Conservation (phyloP, 2,797 vertebrate species). For the Phataginus tricuspis region DNA sequence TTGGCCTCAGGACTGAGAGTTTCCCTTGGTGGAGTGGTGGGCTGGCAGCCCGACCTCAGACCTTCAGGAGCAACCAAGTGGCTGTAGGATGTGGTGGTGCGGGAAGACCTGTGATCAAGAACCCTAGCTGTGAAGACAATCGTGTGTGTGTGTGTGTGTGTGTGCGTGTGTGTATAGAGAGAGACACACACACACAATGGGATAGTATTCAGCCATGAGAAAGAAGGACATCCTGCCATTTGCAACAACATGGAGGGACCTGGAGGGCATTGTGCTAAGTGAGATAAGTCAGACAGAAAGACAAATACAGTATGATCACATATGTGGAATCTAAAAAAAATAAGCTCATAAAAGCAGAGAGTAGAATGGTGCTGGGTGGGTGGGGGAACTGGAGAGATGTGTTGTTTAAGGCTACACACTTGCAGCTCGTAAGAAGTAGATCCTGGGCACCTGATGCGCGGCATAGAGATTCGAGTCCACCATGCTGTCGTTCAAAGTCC, state of each 20-base stretch:
- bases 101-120: background rate
- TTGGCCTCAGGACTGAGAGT: background rate
- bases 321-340: background rate
- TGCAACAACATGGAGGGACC: background rate
- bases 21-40: background rate
- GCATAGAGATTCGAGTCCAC: background rate
- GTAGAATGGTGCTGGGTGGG: background rate
- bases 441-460: background rate
- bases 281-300: background rate
- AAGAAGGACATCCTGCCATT: background rate
- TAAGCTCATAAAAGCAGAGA: background rate
- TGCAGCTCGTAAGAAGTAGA: background rate
- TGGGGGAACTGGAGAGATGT: background rate
- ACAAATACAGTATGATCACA: background rate
- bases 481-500: background rate
- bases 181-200: too few relatives aligned
- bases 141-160: too few relatives aligned
- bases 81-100: rapidly evolving
- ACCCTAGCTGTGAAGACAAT: too few relatives aligned
- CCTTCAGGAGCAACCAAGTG: rapidly evolving
- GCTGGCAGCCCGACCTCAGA: background rate
- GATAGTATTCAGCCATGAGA: background rate
- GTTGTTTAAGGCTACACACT: background rate
- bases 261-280: background rate
- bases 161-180: too few relatives aligned